These are phyloP conservation scores for Morpho deidamia DNA, from an alignment of 2,888 invertebrate genomes.

Conservation along the genomic window DNA sequence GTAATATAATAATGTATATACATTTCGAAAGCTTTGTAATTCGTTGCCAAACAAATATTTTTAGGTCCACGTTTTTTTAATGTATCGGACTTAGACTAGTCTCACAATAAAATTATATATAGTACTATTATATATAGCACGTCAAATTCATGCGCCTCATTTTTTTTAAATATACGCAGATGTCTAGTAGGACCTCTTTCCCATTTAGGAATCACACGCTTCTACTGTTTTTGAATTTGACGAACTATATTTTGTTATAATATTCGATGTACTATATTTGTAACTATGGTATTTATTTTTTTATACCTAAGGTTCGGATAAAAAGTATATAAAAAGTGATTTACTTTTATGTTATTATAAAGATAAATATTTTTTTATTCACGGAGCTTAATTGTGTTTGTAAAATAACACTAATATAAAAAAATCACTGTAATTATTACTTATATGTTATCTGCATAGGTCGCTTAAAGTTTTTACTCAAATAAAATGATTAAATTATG, in stretches of 20 bases:
- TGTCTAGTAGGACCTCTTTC: neutral
- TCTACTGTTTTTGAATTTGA: neutral
- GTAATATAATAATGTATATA: conserved; percentile 1
- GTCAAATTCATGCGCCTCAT: neutral
- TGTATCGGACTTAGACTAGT: conserved; percentile 10
- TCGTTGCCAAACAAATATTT: conserved; percentile 14
- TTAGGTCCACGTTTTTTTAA: conserved; percentile 3
- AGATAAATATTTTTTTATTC: conserved; percentile 64
- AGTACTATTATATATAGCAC: neutral
- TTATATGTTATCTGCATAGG: conserved; percentile 41
- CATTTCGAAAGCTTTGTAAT: conserved; percentile 6
- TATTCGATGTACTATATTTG: conserved; percentile 22
- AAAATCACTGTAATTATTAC: conserved; percentile 60
- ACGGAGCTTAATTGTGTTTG: conserved; percentile 53
- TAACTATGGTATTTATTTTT: conserved; percentile 22
- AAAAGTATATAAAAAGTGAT: conserved; percentile 41
- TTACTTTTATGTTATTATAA: conserved; percentile 54
- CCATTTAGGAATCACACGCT: neutral
- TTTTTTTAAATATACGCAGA: no score
- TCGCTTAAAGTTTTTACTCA: conserved; percentile 68
- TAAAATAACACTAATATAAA: conserved; percentile 61
- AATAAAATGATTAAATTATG: conserved; percentile 45
- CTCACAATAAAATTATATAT: conserved; percentile 9
- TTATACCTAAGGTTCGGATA: conserved; percentile 29
- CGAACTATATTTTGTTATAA: conserved; percentile 12